Percentiles rank a stretch among this genome's conserved stretches.
These are phyloP conservation scores for Camponotus vicinus DNA, from an alignment of 1,140 invertebrate genomes.

Conservation along the genomic window DNA sequence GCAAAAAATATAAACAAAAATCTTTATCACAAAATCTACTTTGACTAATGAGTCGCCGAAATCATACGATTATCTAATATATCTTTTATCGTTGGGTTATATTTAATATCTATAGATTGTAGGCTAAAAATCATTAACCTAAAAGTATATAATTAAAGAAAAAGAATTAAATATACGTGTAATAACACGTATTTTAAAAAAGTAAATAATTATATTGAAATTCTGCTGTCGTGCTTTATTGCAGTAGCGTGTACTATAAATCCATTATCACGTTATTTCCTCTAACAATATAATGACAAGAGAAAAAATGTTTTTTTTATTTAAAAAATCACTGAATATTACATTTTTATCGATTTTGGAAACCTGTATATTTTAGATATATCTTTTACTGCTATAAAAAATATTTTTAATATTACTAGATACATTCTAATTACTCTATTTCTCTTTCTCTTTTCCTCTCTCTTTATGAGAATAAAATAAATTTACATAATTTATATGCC, in stretches of 20 bases:
- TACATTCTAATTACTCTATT: neutral
- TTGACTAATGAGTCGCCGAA: slow-evolving; percentile 15
- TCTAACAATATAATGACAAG: neutral
- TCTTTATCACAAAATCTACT: slow-evolving; percentile 7
- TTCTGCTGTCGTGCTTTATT: neutral
- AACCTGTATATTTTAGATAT: neutral
- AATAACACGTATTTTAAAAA: neutral
- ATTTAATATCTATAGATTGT: slow-evolving; percentile 13
- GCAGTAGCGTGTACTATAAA: neutral
- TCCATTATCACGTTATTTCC: neutral
- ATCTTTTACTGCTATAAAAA: slow-evolving; percentile 1
- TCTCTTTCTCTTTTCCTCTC: neutral
- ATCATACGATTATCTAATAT: neutral
- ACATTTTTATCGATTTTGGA: neutral
- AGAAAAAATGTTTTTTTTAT: neutral
- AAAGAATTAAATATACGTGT: slow-evolving; percentile 3
- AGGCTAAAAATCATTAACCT: slow-evolving; percentile 16
- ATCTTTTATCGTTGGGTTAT: slow-evolving; percentile 29
- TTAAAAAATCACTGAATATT: neutral
- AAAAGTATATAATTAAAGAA: neutral
- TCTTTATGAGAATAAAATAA: neutral
- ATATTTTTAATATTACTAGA: neutral
- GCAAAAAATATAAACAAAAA: neutral
- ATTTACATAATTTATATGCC: neutral
- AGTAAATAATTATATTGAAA: neutral